Evolutionary conservation across 2,888 invertebrate genomes (phyloP), one percentile per base, ranked within the genome.

Genomic region (Mystacides longicornis): DNA sequence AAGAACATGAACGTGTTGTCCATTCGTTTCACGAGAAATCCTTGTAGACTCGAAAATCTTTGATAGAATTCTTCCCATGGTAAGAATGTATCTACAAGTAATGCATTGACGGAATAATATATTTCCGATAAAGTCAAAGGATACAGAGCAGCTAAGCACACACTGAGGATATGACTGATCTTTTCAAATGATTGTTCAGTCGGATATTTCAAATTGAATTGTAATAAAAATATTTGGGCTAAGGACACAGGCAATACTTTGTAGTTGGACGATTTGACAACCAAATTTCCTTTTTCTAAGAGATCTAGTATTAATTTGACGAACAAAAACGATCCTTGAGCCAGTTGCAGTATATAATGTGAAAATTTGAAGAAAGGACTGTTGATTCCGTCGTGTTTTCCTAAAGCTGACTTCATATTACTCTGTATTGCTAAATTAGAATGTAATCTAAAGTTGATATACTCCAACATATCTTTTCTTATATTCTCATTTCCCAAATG

Each of bases 1-100:
- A 96, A 95, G 73, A 96, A 94, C 92, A 96, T 94, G 74, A 91
- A 94, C 0, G 94, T 93, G 69, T 91, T 90, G 71, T 96, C 96
- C 65, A 89, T 80, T 51, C 95, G 82, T 70, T 91, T 91, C 54
- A 94, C 89, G 19, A 98, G 79, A 66, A 96, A 91, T 50, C 92
- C 93, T 52, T 89, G 82, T 27, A 97, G 79, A 59, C 86, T 77
- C 66, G 92, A 89, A 68, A 97, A 90, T 67, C 93, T 81, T 67
- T 89, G 87, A 62, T 91, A 78, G 69, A 96, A 95, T 63, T 95
- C 94, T 56, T 89, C 87, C 93, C 93, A 94, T 2, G 88, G 83
- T 56, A 95, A 73, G 65, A 88, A 87, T 49, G 85, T 84, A 64
- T 87, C 83, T 0, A 87, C 85, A 64, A 86, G 78, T 51, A 94